These are phyloP conservation scores for Eulemur coronatus DNA, from an alignment of 2,797 vertebrate genomes.

Conservation along the genomic window DNA sequence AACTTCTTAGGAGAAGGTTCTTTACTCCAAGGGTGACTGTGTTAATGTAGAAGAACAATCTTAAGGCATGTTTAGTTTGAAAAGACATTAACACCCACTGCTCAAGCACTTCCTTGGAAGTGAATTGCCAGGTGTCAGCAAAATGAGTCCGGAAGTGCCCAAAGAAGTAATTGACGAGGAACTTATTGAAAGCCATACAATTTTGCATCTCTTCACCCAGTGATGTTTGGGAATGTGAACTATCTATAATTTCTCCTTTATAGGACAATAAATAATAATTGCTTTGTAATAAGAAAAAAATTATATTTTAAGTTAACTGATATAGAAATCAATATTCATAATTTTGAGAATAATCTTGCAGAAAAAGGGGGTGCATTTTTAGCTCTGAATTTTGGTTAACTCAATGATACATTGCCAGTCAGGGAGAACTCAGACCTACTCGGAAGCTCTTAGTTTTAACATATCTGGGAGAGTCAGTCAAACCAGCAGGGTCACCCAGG, in stretches of 20 bases:
- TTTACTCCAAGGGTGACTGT: not conserved
- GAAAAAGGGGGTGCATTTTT: not conserved
- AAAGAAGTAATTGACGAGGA: not conserved
- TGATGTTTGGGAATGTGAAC: not conserved
- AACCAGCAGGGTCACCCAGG: not conserved
- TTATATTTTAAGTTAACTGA: not conserved
- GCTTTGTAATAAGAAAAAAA: not conserved
- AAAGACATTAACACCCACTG: not conserved
- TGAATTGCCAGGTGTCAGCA: not conserved
- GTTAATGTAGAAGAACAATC: not conserved
- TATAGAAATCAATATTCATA: not conserved
- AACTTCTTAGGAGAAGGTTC: not conserved
- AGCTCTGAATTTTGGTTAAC: not conserved
- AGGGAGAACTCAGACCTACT: not conserved
- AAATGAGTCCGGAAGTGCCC: not conserved
- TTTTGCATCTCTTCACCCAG: not conserved
- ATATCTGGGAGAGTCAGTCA: not conserved
- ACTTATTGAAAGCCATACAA: no score
- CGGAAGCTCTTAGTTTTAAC: not conserved
- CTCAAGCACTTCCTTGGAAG: not conserved
- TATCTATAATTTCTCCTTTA: not conserved
- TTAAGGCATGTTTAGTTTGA: not conserved
- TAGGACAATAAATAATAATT: not conserved
- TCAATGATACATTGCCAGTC: not conserved
- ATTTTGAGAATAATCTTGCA: not conserved